Evolutionary conservation across 2,113 vertebrate species (phyloP).

Genomic region (Geococcyx californianus): DNA sequence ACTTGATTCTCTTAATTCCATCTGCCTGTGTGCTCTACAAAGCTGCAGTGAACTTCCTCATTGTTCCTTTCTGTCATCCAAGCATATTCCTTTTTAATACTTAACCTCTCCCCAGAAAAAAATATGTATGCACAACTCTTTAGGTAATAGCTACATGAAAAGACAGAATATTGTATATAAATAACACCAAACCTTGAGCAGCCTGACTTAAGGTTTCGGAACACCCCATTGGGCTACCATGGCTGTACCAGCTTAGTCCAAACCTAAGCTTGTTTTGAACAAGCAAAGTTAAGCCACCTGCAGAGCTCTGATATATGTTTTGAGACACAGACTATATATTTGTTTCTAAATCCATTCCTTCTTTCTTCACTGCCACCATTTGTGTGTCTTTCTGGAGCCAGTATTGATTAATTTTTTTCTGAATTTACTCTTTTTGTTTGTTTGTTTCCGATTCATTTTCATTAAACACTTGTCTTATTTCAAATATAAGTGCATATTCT

Average conservation of each 20-base stretch:
- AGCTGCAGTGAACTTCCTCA: neutral
- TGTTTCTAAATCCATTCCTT: neutral
- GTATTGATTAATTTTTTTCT: neutral
- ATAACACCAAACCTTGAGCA: neutral
- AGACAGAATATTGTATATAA: neutral
- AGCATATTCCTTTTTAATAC: neutral
- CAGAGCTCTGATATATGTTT: neutral
- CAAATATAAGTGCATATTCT: neutral
- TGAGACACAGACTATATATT: neutral
- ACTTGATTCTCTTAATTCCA: neutral
- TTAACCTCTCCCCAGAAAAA: neutral
- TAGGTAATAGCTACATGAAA: neutral
- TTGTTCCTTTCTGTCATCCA: neutral
- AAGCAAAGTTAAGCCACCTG: neutral
- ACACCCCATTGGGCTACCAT: neutral
- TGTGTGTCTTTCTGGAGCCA: neutral
- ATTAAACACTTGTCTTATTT: neutral
- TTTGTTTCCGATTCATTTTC: neutral
- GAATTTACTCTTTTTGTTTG: neutral
- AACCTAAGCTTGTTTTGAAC: neutral
- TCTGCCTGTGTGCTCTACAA: neutral
- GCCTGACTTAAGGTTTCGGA: neutral
- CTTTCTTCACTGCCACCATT: neutral
- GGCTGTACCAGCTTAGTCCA: neutral
- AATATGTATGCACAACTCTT: neutral